A percentile compares a stretch with the other conserved stretches of the same genome.
Conservation (phyloP, 1,140 invertebrate genomes). For the Bactericera cockerelli region DNA sequence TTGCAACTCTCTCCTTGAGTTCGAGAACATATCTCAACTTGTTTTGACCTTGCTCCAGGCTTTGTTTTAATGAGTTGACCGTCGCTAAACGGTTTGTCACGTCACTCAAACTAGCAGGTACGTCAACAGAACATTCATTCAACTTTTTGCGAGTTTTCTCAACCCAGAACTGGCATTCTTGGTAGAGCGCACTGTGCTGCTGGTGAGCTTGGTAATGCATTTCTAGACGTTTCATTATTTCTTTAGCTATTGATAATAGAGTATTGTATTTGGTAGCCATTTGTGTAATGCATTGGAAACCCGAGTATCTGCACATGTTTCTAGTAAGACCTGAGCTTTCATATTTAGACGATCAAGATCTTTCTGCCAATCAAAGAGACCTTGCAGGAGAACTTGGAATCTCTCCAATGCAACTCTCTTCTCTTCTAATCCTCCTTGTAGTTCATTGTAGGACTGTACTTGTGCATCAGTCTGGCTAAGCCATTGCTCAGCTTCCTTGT, state of each 20-base stretch:
- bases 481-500: slow-evolving; percentile 76
- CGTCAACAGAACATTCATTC: slow-evolving; percentile 48
- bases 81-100: slow-evolving; percentile 68
- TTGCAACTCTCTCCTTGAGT: slow-evolving; percentile 77
- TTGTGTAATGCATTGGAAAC: slow-evolving; percentile 89
- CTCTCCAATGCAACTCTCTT: slow-evolving; percentile 79
- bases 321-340: slow-evolving; percentile 69
- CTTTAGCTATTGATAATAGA: slow-evolving; percentile 77
- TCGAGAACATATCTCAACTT: slow-evolving; percentile 78
- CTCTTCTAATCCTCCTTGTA: slow-evolving; percentile 73
- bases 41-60: slow-evolving; percentile 79
- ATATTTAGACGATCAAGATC: slow-evolving; percentile 83
- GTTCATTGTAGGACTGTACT: slow-evolving; percentile 78
- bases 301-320: slow-evolving; percentile 82
- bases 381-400: slow-evolving; percentile 71
- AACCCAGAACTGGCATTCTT: slow-evolving; percentile 83
- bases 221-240: slow-evolving; percentile 78
- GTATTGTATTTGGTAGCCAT: slow-evolving; percentile 88
- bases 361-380: slow-evolving; percentile 83
- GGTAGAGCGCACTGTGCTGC: slow-evolving; percentile 71
- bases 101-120: slow-evolving; percentile 58
- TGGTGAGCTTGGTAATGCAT: slow-evolving; percentile 79
- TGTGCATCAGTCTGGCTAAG: slow-evolving; percentile 68
- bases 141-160: slow-evolving; percentile 69
- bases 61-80: slow-evolving; percentile 67